These are phyloP conservation scores for Betta splendens DNA, from an alignment of 2,797 vertebrate genomes.

Conservation along the genomic window DNA sequence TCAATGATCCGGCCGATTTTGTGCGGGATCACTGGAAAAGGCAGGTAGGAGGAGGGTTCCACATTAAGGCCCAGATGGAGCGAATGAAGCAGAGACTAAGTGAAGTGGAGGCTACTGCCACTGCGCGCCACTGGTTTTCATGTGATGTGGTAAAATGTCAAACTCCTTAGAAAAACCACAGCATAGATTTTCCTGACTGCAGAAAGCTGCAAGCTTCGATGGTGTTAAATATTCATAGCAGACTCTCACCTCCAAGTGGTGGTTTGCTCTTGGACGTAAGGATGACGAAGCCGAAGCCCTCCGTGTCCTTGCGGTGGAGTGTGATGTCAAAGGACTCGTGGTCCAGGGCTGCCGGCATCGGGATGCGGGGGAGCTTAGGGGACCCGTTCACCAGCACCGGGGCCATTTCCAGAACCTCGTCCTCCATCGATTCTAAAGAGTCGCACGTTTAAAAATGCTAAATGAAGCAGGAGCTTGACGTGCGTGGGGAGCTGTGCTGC, in stretches of 20 bases:
- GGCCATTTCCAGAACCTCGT: conserved; percentile 76
- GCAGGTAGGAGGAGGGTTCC: conserved; percentile 25
- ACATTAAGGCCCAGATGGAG: background rate
- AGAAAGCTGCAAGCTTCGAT: background rate
- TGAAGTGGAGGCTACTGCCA: too few relatives aligned
- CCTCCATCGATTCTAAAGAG: conserved; percentile 79
- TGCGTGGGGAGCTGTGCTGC: background rate
- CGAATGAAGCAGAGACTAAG: background rate
- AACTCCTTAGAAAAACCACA: background rate
- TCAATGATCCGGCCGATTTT: conserved; percentile 98
- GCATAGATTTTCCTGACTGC: background rate
- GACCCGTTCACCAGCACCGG: conserved; percentile 85
- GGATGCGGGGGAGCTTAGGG: conserved; percentile 80
- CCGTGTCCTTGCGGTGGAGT: conserved; percentile 91
- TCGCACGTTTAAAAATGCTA: too few relatives aligned
- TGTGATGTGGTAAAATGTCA: background rate
- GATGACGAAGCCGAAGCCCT: conserved; percentile 98
- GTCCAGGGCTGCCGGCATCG: conserved; percentile 76
- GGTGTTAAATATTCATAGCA: background rate
- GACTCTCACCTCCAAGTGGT: conserved; percentile 89
- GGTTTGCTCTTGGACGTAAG: conserved; percentile 97
- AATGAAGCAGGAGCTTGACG: too few relatives aligned
- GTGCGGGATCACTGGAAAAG: conserved; percentile 91
- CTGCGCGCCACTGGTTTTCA: too few relatives aligned
- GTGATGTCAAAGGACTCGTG: conserved; percentile 91